Conservation (phyloP, 2,113 vertebrate genomes). For the Oceanodroma tethys region DNA sequence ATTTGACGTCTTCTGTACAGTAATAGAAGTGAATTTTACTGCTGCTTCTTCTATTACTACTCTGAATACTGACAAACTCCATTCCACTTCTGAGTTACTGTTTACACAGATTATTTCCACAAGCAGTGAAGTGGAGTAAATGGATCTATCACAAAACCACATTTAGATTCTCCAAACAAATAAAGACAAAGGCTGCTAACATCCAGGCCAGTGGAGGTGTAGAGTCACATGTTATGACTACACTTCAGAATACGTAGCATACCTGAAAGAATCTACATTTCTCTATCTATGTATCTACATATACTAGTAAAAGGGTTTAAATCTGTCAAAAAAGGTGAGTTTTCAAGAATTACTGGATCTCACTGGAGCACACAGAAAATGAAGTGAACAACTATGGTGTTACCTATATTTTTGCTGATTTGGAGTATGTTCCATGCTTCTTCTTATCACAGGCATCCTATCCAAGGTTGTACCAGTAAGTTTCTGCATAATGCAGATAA, state of each 20-base stretch:
- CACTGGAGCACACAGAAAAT: neutral
- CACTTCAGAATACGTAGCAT: neutral
- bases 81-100: neutral
- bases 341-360: neutral
- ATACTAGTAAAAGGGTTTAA: neutral
- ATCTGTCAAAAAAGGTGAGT: neutral
- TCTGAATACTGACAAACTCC: neutral
- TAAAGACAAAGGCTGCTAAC: neutral
- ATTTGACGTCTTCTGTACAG: neutral
- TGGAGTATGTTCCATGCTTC: neutral
- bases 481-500: neutral
- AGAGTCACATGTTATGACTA: neutral
- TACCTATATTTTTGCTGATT: neutral
- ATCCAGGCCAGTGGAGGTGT: neutral
- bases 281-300: too few relatives aligned
- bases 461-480: neutral
- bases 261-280: neutral
- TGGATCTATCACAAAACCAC: neutral
- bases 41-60: neutral
- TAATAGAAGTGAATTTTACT: neutral
- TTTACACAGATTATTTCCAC: neutral
- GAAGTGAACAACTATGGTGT: neutral
- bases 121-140: neutral
- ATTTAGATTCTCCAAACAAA: neutral
- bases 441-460: neutral